Conservation (phyloP, 2,113 vertebrate genomes). For the Amia ocellicauda region DNA sequence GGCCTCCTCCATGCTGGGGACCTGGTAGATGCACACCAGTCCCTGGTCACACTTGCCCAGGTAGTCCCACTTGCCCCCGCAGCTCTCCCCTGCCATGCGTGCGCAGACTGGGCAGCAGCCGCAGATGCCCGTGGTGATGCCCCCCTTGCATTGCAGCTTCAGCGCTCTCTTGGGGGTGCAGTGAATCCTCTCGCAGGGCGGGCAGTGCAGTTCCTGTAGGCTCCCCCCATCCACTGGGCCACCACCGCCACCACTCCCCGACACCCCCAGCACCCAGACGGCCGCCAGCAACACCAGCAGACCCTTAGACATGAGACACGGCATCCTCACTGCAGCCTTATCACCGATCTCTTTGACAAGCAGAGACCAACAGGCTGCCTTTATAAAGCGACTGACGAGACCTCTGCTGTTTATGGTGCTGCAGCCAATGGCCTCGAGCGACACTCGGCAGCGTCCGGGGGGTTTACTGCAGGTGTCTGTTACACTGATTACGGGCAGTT, state of each 20-base stretch:
- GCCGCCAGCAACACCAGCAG: constrained; percentile 11
- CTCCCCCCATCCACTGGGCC: constrained; percentile 8
- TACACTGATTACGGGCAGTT: constrained; percentile 42
- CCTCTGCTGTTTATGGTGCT: constrained; percentile 39
- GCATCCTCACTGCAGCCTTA: constrained; percentile 16
- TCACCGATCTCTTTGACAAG: not conserved
- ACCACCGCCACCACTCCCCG: constrained; percentile 26
- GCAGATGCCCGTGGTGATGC: constrained; percentile 55
- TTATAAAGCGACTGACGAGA: constrained; percentile 34
- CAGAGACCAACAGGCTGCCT: constrained; percentile 18
- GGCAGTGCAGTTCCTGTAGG: constrained; percentile 58
- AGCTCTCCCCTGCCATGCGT: constrained; percentile 47
- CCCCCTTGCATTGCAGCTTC: constrained; percentile 54
- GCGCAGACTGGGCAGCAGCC: constrained; percentile 62
- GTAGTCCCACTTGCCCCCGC: constrained; percentile 61
- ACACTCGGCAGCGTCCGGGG: constrained; percentile 42
- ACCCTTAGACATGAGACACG: constrained; percentile 24
- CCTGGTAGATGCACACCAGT: constrained; percentile 51
- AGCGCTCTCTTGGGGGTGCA: constrained; percentile 49
- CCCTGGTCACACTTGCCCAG: constrained; percentile 64
- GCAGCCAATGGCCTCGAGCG: constrained; percentile 33
- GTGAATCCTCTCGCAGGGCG: constrained; percentile 57
- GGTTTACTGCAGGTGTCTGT: constrained; percentile 25
- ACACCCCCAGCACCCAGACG: constrained; percentile 19
- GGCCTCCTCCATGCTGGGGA: constrained; percentile 20